phyloP scores from a whole-genome alignment of 2,113 vertebrate genomes.

The Cebus imitator region DNA sequence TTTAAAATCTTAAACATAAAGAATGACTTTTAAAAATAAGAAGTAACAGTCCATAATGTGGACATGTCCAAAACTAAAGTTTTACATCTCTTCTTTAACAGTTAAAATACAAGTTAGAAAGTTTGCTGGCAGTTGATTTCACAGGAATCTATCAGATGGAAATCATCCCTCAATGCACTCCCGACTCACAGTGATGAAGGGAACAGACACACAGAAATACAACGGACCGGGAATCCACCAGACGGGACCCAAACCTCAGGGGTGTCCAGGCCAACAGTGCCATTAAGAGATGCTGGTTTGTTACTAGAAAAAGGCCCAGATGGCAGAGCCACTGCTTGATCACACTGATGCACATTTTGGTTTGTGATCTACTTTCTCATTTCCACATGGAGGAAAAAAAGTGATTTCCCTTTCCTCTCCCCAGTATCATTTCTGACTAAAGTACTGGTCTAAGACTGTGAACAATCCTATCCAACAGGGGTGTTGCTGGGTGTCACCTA shows the following conservation, averaged over 20 bases:
- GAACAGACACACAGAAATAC: constrained; percentile 16
- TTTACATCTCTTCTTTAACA: not conserved
- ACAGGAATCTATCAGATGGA: not conserved
- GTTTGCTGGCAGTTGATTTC: constrained; percentile 65
- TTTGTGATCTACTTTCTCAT: not conserved
- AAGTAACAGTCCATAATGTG: constrained; percentile 39
- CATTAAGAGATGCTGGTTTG: constrained; percentile 46
- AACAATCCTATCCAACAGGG: not conserved
- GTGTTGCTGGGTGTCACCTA: not conserved
- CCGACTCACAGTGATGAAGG: not conserved
- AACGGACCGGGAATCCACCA: not conserved
- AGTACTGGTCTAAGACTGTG: not conserved
- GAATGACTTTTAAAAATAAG: constrained; percentile 54
- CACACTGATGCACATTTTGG: no score
- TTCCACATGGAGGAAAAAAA: not conserved
- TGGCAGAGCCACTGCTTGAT: not conserved
- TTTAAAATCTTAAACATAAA: constrained; percentile 46
- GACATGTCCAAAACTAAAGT: not conserved
- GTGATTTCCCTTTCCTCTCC: not conserved
- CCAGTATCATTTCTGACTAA: not conserved
- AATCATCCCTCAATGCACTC: not conserved
- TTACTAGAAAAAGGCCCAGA: not conserved
- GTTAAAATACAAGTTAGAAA: constrained; percentile 64
- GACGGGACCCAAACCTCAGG: not conserved
- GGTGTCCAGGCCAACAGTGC: not conserved